These are phyloP conservation scores for Apotomis turbidana DNA, from an alignment of 2,888 invertebrate species.

Conservation along the genomic window DNA sequence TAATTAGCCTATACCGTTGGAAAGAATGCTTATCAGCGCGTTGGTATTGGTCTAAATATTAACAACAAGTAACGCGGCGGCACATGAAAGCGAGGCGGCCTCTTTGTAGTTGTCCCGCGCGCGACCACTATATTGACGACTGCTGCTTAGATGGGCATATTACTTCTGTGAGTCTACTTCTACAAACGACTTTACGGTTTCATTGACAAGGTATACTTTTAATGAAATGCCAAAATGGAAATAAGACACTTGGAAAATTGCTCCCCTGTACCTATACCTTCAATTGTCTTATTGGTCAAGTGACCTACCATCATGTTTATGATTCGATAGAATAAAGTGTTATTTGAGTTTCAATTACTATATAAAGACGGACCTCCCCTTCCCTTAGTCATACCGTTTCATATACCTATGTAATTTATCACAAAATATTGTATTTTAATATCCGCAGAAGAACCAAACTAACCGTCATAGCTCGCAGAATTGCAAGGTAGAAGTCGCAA, in stretches of 20 bases:
- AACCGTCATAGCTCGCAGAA: too few species aligned
- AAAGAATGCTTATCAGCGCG: constrained; percentile 27
- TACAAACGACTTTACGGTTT: neutral
- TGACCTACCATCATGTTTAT: constrained; percentile 1
- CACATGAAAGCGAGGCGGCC: constrained; percentile 26
- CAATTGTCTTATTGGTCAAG: constrained; percentile 19
- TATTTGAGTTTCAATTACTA: constrained; percentile 15
- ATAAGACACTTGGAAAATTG: neutral
- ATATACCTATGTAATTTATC: neutral
- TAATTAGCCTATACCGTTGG: constrained; percentile 23
- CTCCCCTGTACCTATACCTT: constrained; percentile 1
- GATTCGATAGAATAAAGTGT: constrained; percentile 4
- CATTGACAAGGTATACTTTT: constrained; percentile 12
- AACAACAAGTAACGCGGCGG: constrained; percentile 28
- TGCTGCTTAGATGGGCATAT: constrained; percentile 11
- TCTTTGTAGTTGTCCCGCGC: constrained; percentile 29
- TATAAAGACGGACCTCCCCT: constrained; percentile 9
- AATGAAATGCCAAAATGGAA: neutral
- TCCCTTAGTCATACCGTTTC: neutral
- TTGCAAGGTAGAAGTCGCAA: too few species aligned
- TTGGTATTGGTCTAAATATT: constrained; percentile 29
- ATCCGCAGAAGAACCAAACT: too few species aligned
- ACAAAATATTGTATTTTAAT: neutral
- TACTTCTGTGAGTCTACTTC: constrained; percentile 14
- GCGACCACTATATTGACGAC: constrained; percentile 17